phyloP scores from a whole-genome alignment of 2,888 invertebrate species.

The Leptinotarsa juncta region DNA sequence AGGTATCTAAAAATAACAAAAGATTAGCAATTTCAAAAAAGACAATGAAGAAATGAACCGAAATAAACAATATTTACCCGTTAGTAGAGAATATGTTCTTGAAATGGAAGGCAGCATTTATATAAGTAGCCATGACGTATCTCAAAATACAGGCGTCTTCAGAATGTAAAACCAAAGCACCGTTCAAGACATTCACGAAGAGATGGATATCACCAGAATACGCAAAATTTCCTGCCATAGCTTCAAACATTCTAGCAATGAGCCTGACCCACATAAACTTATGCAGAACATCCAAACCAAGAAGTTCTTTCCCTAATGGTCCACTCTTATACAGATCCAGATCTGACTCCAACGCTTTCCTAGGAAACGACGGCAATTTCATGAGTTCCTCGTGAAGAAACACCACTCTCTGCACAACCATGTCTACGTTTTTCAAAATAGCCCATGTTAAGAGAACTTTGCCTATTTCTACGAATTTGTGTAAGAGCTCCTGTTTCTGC shows the following conservation, averaged over 20 bases:
- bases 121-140: conserved; percentile 96
- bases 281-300: conserved; percentile 91
- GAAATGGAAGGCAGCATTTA: conserved; percentile 97
- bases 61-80: conserved; percentile 71
- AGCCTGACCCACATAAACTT: conserved; percentile 99
- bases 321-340: conserved; percentile 92
- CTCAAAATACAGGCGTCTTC: conserved; percentile 96
- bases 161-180: conserved; percentile 94
- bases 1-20: conserved; percentile 76
- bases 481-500: conserved; percentile 88
- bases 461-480: conserved; percentile 97
- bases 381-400: conserved; percentile 98
- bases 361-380: conserved; percentile 97
- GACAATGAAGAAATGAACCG: neutral
- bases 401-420: conserved; percentile 97
- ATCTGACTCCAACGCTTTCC: conserved; percentile 97
- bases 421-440: conserved; percentile 90
- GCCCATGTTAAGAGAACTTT: conserved; percentile 94
- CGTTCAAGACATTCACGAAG: conserved; percentile 97
- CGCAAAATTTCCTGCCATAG: conserved; percentile 97
- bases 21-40: neutral
- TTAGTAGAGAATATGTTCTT: conserved; percentile 98
- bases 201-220: conserved; percentile 97
- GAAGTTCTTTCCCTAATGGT: conserved; percentile 79
- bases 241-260: conserved; percentile 96